A percentile compares a stretch with the other conserved stretches of the same genome.
These are phyloP conservation scores for Macropis europaea DNA, from an alignment of 2,888 invertebrate species.

Conservation along the genomic window DNA sequence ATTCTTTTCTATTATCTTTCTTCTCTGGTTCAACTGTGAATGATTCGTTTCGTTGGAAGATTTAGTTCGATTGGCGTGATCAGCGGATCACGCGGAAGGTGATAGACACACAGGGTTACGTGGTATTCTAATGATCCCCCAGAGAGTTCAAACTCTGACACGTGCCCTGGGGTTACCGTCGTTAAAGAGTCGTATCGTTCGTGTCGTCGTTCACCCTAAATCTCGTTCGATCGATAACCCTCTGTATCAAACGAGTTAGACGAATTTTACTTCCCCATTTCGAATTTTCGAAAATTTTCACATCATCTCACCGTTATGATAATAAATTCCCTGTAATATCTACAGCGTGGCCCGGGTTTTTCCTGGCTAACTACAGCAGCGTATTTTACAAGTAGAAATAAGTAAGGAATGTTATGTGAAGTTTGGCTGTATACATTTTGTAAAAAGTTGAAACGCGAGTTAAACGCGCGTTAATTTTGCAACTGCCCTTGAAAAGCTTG, in stretches of 20 bases:
- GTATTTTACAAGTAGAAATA: too few relatives aligned
- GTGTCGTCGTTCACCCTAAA: constrained; percentile 35
- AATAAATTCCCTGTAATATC: background rate
- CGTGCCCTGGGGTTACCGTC: constrained; percentile 51
- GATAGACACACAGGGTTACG: constrained; percentile 58
- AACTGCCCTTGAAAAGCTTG: too few relatives aligned
- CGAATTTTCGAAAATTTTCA: constrained; percentile 1
- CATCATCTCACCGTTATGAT: background rate
- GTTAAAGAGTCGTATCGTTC: constrained; percentile 50
- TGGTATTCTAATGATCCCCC: constrained; percentile 62
- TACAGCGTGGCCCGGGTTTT: background rate
- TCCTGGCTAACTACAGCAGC: too few relatives aligned
- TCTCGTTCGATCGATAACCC: constrained; percentile 43
- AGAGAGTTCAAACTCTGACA: constrained; percentile 56
- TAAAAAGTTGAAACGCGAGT: too few relatives aligned
- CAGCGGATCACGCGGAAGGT: constrained; percentile 60
- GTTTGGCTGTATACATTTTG: too few relatives aligned
- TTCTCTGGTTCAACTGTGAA: background rate
- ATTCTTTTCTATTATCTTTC: background rate
- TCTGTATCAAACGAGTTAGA: constrained; percentile 7
- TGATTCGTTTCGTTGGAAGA: background rate
- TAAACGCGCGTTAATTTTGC: too few relatives aligned
- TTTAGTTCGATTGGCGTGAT: constrained; percentile 39
- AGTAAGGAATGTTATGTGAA: too few relatives aligned
- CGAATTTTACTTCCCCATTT: constrained; percentile 3